Conservation (phyloP, 2,797 vertebrate species). For the Tragopan temminckii region DNA sequence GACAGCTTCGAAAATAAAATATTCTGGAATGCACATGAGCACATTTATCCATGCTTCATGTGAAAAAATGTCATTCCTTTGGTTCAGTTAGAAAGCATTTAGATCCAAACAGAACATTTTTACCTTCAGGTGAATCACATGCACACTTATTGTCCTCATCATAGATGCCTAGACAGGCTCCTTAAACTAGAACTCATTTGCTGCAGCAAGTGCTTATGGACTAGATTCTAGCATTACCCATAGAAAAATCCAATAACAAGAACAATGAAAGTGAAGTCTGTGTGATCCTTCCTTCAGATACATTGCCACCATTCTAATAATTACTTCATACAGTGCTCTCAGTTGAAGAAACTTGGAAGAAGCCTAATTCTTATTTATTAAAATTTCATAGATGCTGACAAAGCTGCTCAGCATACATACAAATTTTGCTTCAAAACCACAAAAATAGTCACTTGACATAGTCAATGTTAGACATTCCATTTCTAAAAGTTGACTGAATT, state of each 20-base stretch:
- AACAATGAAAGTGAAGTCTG: background rate
- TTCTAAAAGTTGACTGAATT: constrained; percentile 1
- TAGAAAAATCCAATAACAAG: background rate
- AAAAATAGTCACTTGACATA: background rate
- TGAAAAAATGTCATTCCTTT: background rate
- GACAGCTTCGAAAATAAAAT: background rate
- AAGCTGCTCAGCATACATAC: background rate
- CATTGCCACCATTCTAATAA: background rate
- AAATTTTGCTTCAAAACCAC: background rate
- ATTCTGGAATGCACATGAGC: background rate
- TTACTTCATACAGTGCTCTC: background rate
- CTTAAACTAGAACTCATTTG: background rate
- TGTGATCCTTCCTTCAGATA: background rate
- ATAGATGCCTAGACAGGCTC: background rate
- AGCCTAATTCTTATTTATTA: background rate
- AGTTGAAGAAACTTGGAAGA: background rate
- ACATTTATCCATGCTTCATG: background rate
- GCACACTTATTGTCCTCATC: background rate
- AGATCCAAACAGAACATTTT: background rate
- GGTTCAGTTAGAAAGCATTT: background rate
- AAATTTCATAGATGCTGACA: background rate
- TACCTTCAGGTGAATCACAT: background rate
- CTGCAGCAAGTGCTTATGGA: background rate
- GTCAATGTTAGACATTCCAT: background rate
- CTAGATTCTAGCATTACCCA: background rate